Evolutionary conservation across 30 jellyfish, hydroid and myxozoan genomes (phyloP).

Genomic region (Turritopsis dohrnii): DNA sequence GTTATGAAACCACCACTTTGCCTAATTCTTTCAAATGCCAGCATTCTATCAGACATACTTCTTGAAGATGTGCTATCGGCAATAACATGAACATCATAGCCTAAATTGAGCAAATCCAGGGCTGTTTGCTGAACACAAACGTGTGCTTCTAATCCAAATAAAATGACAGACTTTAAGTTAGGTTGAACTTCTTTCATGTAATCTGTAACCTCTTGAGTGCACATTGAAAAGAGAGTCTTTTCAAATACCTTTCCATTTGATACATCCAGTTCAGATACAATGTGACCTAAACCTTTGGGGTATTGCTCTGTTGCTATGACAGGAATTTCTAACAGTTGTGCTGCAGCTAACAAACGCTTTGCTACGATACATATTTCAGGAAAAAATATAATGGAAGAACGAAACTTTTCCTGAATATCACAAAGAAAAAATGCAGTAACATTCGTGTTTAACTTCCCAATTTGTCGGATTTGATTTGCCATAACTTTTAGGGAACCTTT

Average conservation of each 20-base stretch:
- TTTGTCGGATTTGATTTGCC: background rate
- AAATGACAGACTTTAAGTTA: conserved; percentile 55
- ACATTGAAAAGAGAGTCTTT: conserved; percentile 92
- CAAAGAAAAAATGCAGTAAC: conserved; percentile 86
- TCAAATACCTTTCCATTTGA: conserved; percentile 63
- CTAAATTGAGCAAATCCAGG: conserved; percentile 74
- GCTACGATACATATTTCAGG: conserved; percentile 84
- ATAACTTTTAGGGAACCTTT: too few relatives aligned
- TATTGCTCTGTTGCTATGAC: conserved; percentile 97
- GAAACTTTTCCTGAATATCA: conserved; percentile 96
- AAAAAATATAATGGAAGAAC: conserved; percentile 69
- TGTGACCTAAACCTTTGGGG: conserved; percentile 96
- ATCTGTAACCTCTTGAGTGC: conserved; percentile 76
- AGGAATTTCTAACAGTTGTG: conserved; percentile 73
- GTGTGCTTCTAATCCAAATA: conserved; percentile 99
- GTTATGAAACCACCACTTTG: conserved; percentile 95
- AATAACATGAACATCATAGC: conserved; percentile 87
- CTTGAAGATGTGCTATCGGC: conserved; percentile 95
- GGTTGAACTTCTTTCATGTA: conserved; percentile 43
- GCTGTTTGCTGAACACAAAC: conserved; percentile 95
- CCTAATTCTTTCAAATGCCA: conserved; percentile 93
- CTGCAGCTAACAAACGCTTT: conserved; percentile 81
- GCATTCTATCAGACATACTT: conserved; percentile 76
- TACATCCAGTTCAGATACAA: conserved; percentile 77
- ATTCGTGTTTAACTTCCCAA: conserved; percentile 67